Percentiles rank a stretch among this genome's conserved stretches.
These are phyloP conservation scores for Centropyge bicolor DNA, from an alignment of 2,797 vertebrate genomes.

Conservation along the genomic window DNA sequence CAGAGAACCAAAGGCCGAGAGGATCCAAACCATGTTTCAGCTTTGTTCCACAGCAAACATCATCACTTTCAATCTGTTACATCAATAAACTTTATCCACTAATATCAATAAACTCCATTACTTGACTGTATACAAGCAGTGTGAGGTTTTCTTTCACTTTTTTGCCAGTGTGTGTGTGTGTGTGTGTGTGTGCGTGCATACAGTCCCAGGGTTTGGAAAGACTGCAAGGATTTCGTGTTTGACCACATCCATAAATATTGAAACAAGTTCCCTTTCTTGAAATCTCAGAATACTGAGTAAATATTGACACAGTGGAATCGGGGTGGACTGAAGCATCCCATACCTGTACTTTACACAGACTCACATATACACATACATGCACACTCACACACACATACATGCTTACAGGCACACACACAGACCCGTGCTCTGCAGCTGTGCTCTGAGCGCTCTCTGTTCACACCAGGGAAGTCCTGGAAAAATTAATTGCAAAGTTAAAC, in stretches of 20 bases:
- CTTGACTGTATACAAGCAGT: slow-evolving; percentile 38
- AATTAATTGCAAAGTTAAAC: slow-evolving; percentile 71
- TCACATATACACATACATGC: slow-evolving; percentile 36
- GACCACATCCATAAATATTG: slow-evolving; percentile 87
- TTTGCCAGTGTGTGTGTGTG: not conserved
- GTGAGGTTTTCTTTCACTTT: slow-evolving; percentile 42
- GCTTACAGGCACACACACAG: slow-evolving; percentile 30
- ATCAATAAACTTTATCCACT: slow-evolving; percentile 51
- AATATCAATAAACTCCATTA: slow-evolving; percentile 58
- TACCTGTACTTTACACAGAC: slow-evolving; percentile 62
- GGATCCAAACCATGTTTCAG: slow-evolving; percentile 44
- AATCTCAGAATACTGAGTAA: slow-evolving; percentile 84
- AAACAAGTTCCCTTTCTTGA: slow-evolving; percentile 85
- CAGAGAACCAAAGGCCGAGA: slow-evolving; percentile 27
- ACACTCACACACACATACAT: slow-evolving; percentile 3
- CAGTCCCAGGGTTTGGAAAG: slow-evolving; percentile 69
- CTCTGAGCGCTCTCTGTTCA: slow-evolving; percentile 80
- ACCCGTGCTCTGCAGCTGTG: slow-evolving; percentile 41
- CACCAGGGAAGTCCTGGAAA: slow-evolving; percentile 73
- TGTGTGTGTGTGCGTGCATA: slow-evolving; percentile 22
- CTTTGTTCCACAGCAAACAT: slow-evolving; percentile 59
- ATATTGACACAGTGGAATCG: slow-evolving; percentile 80
- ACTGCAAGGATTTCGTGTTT: slow-evolving; percentile 78
- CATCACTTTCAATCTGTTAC: slow-evolving; percentile 49
- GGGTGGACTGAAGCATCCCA: slow-evolving; percentile 77